A percentile compares a stretch with the other conserved stretches of the same genome.
Evolutionary conservation across 2,797 vertebrate species (phyloP).

Genomic region (Lepilemur ruficaudatus): DNA sequence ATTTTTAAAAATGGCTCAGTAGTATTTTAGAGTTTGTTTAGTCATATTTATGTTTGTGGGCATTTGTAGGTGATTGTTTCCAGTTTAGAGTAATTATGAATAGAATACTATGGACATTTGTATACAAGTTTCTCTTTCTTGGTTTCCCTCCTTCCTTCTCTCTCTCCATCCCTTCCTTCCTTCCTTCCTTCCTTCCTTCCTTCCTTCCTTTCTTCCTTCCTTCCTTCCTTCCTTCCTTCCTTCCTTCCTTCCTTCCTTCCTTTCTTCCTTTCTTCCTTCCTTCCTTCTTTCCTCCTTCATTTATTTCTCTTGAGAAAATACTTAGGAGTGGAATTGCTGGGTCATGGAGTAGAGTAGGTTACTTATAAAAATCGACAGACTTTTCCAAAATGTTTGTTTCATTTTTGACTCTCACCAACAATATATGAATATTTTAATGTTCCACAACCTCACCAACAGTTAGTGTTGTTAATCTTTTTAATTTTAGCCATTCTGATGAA

Average conservation of each 20-base stretch:
- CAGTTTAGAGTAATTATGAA: not conserved
- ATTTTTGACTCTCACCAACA: not conserved
- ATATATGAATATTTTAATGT: not conserved
- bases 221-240: accelerated
- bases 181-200: accelerated
- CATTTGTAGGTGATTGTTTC: not conserved
- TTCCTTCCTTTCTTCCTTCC: accelerated
- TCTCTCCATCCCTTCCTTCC: accelerated
- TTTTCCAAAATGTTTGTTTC: not conserved
- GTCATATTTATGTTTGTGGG: not conserved
- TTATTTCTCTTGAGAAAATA: not conserved
- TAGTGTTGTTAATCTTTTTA: not conserved
- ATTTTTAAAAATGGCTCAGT: not conserved
- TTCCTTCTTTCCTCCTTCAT: not conserved
- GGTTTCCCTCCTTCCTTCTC: accelerated
- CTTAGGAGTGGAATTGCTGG: not conserved
- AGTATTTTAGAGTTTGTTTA: not conserved
- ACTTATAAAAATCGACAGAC: not conserved
- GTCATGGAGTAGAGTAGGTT: not conserved
- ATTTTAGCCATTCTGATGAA: not conserved
- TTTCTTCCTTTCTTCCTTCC: not conserved
- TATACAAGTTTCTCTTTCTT: not conserved
- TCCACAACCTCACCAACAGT: not conserved
- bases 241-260: accelerated
- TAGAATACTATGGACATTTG: not conserved